phyloP scores from a whole-genome alignment of 2,113 vertebrate genomes.

The Triplophysa tibetana region DNA sequence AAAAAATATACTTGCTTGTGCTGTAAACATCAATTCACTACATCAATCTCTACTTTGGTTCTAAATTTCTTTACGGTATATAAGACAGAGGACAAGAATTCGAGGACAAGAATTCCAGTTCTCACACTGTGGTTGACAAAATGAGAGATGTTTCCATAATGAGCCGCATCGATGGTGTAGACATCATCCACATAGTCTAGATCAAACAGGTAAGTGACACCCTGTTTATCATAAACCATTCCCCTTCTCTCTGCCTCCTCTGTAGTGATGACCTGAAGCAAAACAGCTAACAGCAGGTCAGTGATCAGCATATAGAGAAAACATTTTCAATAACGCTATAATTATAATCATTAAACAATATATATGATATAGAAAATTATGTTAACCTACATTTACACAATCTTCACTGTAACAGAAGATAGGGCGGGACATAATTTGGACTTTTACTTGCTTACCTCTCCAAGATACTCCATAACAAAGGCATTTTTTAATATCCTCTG shows the following conservation, averaged over 20 bases:
- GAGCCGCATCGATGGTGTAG: slow-evolving; percentile 90
- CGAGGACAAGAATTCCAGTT: slow-evolving; percentile 23
- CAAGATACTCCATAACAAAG: slow-evolving; percentile 95
- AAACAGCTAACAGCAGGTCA: background rate
- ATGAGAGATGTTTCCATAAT: slow-evolving; percentile 90
- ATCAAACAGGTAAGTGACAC: slow-evolving; percentile 91
- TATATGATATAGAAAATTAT: too few relatives aligned
- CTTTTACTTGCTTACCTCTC: slow-evolving; percentile 78
- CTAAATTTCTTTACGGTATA: background rate
- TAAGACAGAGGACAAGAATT: background rate
- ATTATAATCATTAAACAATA: too few relatives aligned
- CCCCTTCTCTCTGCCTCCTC: slow-evolving; percentile 89
- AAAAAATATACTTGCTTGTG: background rate
- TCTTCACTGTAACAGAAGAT: too few relatives aligned
- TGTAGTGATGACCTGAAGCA: slow-evolving; percentile 86
- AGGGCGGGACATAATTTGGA: too few relatives aligned
- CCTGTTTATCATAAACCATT: slow-evolving; percentile 86
- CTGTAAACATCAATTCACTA: background rate
- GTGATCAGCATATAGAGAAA: background rate
- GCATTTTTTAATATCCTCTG: slow-evolving; percentile 87
- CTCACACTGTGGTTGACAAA: slow-evolving; percentile 96
- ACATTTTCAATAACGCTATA: too few relatives aligned
- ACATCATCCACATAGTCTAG: slow-evolving; percentile 93
- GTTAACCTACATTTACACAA: too few relatives aligned
- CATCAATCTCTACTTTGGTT: too few relatives aligned